Base-by-base conservation (phyloP, 2,888 invertebrate genomes). In the Rutpela maculata region DNA sequence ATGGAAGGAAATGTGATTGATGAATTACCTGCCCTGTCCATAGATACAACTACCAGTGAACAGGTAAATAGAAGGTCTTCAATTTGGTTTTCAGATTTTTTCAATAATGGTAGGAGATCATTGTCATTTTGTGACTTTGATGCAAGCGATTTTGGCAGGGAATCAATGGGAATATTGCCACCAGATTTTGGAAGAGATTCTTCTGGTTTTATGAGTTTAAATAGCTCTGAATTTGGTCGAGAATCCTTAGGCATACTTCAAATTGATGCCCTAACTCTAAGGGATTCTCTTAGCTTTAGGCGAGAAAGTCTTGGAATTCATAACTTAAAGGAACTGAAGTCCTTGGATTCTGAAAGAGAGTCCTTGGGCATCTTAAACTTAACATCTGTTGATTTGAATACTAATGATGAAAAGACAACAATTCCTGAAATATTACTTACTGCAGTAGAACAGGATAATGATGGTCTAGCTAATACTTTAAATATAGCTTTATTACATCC, bases 281-380 rank as follows among this genome's bases (percentile, higher is more conserved):
- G 38, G 60, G 75, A 76, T 35, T 55, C 63, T 12, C 56, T 59
- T 17, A 63, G 60, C 56, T 68, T 75, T 19, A 71, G 63, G 26
- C 78, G 76, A 65, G 79, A 80, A 59, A 78, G 78, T 17, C 35
- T 80, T 12, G 80, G 78, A 18, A 66, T 81, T 60, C 63, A 78
- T 11, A 76, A 80, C 67, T 38, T 78, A 10, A 38, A 77, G 17
- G 79, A 80, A 31, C 69, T 76, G 22, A 81, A 82, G 62, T 83
- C 83, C 7, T 60, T 82, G 55, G 75, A 78, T 19, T 75, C 57
- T 10, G 80, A 75, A 15, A 73, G 77, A 68, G 80, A 80, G 55
- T 80, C 80, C 0, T 43, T 80, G 26, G 81, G 80, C 26, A 79
- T 83, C 43, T 78, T 83, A 76, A 69, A 82, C 71, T 35, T 82